Evolutionary conservation across 1,140 invertebrate genomes (phyloP), one percentile per base, ranked within the genome.

Genomic region (Lasioglossum albipes): DNA sequence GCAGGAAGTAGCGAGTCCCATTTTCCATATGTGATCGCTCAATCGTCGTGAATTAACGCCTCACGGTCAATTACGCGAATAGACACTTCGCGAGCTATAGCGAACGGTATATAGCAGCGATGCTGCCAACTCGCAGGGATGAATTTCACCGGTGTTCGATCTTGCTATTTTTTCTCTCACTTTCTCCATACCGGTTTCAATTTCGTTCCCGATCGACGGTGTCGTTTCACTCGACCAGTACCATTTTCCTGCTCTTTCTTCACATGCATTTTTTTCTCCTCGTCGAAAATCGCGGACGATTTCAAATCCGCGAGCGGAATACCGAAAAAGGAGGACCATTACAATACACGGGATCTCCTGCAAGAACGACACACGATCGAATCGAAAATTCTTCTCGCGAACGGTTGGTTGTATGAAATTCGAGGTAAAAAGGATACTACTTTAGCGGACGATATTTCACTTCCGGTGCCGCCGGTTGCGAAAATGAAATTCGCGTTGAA

Each of bases 71-170:
- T 70, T 70, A 42, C 68, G 68, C 42, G 68, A 20, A 13, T 45
- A 22, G 9, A 67, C 7, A 13, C 13, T 6, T 0, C 31, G 2
- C 18, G 22, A 36, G 36, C 36, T 36, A 36, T 36, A 36, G 36
- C 36, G 36, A 36, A 36, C 36, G 36, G 36, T 36, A 36, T 36
- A 36, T 64, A 16, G 27, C 27, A 36, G 57, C 0, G 7, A 59
- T n/a, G 20, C 57, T 7, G 57, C 20, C 62, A 18, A 36, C 27
- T 66, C 77, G 36, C 77, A 70, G 49, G 36, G 61, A 27, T 45
- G 77, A 74, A 42, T 73, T 66, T 61, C 65, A 36, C 18, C n/a
- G 36, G 66, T 45, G 22, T 45, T 70, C 42, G 75, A 77, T 70
- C 45, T 18, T 6, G 18, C 45, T 2, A 10, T 13, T 12, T 2